Percentiles rank a stretch among this genome's conserved stretches.
Evolutionary conservation across 2,888 invertebrate species (phyloP).

Genomic region (Calliscelio sp.): DNA sequence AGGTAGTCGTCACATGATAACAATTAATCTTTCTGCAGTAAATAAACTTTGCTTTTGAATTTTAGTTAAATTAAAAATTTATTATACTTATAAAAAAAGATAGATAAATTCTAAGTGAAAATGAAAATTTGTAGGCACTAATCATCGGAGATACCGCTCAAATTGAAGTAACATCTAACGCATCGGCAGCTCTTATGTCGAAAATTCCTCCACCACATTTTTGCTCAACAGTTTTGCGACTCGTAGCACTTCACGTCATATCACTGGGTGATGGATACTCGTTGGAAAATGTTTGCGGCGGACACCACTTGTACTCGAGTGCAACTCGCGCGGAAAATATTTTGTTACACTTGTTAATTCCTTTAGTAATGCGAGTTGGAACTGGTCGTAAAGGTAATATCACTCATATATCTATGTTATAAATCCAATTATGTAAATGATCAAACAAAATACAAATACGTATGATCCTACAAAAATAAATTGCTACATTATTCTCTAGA

Average conservation of each 20-base stretch:
- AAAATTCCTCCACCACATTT: constrained; percentile 98
- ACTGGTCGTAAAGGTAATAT: constrained; percentile 95
- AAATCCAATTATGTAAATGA: not conserved
- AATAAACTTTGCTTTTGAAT: too few species aligned
- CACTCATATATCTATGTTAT: not conserved
- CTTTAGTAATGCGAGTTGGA: constrained; percentile 97
- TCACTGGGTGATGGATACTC: constrained; percentile 96
- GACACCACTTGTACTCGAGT: constrained; percentile 94
- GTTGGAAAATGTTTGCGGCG: constrained; percentile 97
- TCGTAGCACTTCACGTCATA: constrained; percentile 97
- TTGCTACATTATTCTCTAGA: too few species aligned
- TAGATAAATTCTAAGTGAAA: too few species aligned
- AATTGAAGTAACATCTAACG: constrained; percentile 93
- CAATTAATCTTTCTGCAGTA: too few species aligned
- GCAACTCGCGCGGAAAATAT: constrained; percentile 98
- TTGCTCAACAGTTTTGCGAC: constrained; percentile 97
- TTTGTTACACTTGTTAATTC: constrained; percentile 98
- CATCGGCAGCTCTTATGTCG: constrained; percentile 93
- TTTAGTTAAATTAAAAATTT: too few species aligned
- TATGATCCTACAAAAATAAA: too few species aligned
- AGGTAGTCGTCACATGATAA: too few species aligned
- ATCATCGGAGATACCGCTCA: constrained; percentile 92
- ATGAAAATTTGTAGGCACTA: constrained; percentile 88
- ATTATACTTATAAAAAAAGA: too few species aligned
- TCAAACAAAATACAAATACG: too few species aligned